Base-by-base conservation (phyloP, 2,797 vertebrate species). In the Lemur catta region DNA sequence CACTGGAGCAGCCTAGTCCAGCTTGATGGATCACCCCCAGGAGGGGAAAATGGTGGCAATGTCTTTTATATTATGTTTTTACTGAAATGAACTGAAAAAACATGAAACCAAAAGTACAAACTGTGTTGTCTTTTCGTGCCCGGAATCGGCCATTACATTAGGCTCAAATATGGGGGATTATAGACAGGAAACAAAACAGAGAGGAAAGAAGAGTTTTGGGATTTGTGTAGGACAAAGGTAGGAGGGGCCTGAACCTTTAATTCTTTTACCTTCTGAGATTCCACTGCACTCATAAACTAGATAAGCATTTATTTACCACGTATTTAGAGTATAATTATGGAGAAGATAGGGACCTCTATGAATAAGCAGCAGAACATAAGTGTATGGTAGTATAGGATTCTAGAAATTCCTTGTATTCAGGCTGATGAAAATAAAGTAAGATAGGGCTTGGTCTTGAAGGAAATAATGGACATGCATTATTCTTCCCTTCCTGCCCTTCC, bases 41-140 rank as follows among this genome's bases (percentile, higher is more conserved):
- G 96, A 97, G 94, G 96, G 97, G 96, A 97, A 89, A 65, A 94
- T 96, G 94, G 89, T 93, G 95, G 96, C 96, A 85, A 92, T 97
- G 94, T 81, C 91, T 95, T 98, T 97, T 98, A 94, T 97, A 97
- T 97, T 97, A 95, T 91, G 97, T 97, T 98, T 98, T 97, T 97
- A 98, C 84, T 95, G 96, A 97, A 97, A 97, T 95, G 94, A 98
- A 96, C 93, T 97, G 96, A 96, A 97, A 96, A 96, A 94, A 91
- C 14, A 92, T 33, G 91, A 95, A 97, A 95, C 82, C 46, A 75
- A 93, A 97, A 97, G 79, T 92, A 94, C 55, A 79, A 95, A 96
- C 63, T 81, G 95, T 97, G 96, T 98, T 97, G 95, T 98, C 96
- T 97, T 96, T 97, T 97, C 78, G 79, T 97, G 84, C 80, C 91